Conservation (phyloP, 2,797 vertebrate species). For the Enteromius unitaeniatus region DNA sequence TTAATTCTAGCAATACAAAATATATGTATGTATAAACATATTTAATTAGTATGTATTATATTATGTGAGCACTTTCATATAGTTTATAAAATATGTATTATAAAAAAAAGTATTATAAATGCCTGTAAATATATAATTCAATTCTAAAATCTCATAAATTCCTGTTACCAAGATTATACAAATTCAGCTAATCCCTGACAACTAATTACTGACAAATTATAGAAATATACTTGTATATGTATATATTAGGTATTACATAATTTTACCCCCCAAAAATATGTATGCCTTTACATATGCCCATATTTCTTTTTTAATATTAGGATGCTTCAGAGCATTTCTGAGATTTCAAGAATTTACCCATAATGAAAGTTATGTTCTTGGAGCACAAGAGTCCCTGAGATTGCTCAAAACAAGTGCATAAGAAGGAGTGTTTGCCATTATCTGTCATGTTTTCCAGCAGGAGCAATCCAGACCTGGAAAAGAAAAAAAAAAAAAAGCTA, state of each 20-base stretch:
- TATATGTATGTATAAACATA: background rate
- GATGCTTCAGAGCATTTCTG: background rate
- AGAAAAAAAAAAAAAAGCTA: background rate
- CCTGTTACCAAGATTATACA: background rate
- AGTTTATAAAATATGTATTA: no score
- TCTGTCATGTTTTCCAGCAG: constrained; percentile 11
- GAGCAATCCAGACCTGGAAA: constrained; percentile 24
- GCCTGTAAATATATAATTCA: background rate
- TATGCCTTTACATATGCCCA: background rate
- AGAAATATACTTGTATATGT: background rate
- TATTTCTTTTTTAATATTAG: background rate
- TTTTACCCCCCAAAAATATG: background rate
- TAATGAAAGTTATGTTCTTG: constrained; percentile 14
- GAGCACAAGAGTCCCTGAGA: constrained; percentile 35
- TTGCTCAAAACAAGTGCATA: constrained; percentile 27
- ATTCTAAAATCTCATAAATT: background rate
- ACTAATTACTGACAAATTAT: background rate
- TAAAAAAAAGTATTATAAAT: background rate
- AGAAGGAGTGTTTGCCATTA: background rate
- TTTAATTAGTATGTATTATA: background rate
- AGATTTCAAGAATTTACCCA: background rate
- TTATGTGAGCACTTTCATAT: no score
- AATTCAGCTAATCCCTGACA: background rate
- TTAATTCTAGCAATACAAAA: background rate
- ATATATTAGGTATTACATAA: background rate